Conservation (phyloP, 2,797 vertebrate species). For the Pelodytes ibericus region DNA sequence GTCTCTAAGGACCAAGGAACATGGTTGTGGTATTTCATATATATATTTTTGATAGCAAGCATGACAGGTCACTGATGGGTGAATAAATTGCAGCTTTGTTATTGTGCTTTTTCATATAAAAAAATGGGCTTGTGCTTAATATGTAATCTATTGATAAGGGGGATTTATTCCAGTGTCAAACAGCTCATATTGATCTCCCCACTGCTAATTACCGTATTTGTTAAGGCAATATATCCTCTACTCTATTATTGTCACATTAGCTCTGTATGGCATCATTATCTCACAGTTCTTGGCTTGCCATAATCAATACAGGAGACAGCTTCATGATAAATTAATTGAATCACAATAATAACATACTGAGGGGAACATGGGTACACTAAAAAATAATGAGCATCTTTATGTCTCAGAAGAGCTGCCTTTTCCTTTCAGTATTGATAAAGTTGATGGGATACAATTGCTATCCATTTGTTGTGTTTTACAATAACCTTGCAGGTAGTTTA, state of each 20-base stretch:
- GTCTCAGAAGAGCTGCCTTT: neutral
- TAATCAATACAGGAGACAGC: constrained; percentile 39
- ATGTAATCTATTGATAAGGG: neutral
- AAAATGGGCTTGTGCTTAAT: neutral
- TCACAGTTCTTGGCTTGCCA: neutral
- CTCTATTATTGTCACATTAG: constrained; percentile 26
- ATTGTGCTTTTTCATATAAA: too few species aligned
- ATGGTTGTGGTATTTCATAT: too few species aligned
- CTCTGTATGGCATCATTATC: constrained; percentile 25
- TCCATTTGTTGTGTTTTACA: neutral
- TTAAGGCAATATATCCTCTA: constrained; percentile 16
- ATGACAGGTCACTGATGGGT: too few species aligned
- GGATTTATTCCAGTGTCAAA: constrained; percentile 19
- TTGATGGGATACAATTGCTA: neutral
- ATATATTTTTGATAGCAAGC: too few species aligned
- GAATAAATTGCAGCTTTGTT: too few species aligned
- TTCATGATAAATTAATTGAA: constrained; percentile 33
- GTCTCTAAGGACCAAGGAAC: too few species aligned
- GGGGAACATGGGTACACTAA: constrained; percentile 15
- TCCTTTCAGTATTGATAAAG: neutral
- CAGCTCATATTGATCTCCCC: constrained; percentile 17
- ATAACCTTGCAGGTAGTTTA: too few species aligned
- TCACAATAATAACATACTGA: neutral
- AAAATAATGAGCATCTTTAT: constrained; percentile 10
- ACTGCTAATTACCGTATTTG: constrained; percentile 33